Base-by-base conservation (phyloP, 2,888 invertebrate genomes). In the Anthophora plumipes region DNA sequence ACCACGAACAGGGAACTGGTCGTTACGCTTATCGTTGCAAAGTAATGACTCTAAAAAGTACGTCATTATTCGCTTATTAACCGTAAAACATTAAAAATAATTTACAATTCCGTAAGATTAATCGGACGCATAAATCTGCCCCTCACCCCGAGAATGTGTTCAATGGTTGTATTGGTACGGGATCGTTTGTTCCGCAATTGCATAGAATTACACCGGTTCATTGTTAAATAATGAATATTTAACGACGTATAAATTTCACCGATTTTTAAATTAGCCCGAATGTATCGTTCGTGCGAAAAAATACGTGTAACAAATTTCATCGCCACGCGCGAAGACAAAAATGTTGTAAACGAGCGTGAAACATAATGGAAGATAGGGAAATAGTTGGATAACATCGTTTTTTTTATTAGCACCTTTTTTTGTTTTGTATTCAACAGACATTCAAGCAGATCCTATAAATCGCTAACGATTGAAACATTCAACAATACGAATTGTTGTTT, bases 1-100 rank as follows among this genome's bases (percentile, higher is more conserved):
- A n/a, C 59, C 78, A 52, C 59, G 61, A 77, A 96, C 96, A 80
- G 83, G 81, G 73, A 85, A 84, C 87, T 85, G 72, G 82, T 85
- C 52, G 63, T 76, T 77, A 81, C 80, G 55, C 67, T 80, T 79
- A 77, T 66, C 82, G 74, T 72, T 57, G 55, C n/a, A 55, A 41
- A 60, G 48, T 73, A 61, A 63, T 48, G 37, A 48, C 46, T 48
- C 7, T 0, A 11, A n/a, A n/a, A n/a, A 1, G 39, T 61, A 22
- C 22, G n/a, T 63, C 61, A 48, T 20, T 31, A 11, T 67, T 67
- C n/a, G 20, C 46, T 20, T 41, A 54, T 50, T 7, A 52, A 60
- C 66, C 46, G 20, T 59, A 7, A 17, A 59, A 52, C 77, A 20
- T 66, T 46, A 41, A 59, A 70, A 72, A 52, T 25, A 41, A 43